Conservation (phyloP, 2,888 invertebrate species). For the Aphidius colemani region DNA sequence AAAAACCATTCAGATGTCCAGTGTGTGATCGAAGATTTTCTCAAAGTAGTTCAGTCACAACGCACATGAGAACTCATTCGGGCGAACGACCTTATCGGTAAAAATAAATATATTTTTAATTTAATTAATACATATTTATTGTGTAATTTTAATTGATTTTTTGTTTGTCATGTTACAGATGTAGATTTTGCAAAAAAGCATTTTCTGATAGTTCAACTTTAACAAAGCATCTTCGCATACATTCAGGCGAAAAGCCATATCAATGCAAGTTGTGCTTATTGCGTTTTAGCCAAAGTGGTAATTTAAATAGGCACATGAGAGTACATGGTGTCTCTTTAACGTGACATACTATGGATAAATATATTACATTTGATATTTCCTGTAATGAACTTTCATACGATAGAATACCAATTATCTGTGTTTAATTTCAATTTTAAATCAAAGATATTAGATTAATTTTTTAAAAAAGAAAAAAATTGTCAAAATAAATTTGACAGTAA, state of each 20-base stretch:
- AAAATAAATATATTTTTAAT: conserved; percentile 18
- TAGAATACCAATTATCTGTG: conserved; percentile 57
- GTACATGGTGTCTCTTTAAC: conserved; percentile 75
- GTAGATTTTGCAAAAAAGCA: conserved; percentile 95
- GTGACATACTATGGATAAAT: conserved; percentile 49
- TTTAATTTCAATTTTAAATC: conserved; percentile 47
- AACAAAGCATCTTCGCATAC: conserved; percentile 93
- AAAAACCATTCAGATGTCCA: conserved; percentile 97
- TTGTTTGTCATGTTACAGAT: conserved; percentile 62
- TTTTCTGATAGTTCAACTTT: conserved; percentile 98
- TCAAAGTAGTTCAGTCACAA: conserved; percentile 93
- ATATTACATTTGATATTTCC: conserved; percentile 36
- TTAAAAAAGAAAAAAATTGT: conserved; percentile 20
- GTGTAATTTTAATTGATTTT: conserved; percentile 1
- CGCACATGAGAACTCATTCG: conserved; percentile 99
- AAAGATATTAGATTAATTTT: conserved; percentile 30
- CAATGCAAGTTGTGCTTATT: conserved; percentile 95
- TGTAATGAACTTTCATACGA: conserved; percentile 47
- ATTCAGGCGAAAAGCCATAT: conserved; percentile 94
- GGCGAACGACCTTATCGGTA: conserved; percentile 94
- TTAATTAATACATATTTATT: not conserved
- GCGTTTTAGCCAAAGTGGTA: conserved; percentile 97
- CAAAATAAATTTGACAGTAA: conserved; percentile 5
- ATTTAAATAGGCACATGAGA: conserved; percentile 97
- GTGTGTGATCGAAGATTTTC: conserved; percentile 97